Evolutionary conservation across 2,888 invertebrate species (phyloP).

Genomic region (Saturnia japonica): DNA sequence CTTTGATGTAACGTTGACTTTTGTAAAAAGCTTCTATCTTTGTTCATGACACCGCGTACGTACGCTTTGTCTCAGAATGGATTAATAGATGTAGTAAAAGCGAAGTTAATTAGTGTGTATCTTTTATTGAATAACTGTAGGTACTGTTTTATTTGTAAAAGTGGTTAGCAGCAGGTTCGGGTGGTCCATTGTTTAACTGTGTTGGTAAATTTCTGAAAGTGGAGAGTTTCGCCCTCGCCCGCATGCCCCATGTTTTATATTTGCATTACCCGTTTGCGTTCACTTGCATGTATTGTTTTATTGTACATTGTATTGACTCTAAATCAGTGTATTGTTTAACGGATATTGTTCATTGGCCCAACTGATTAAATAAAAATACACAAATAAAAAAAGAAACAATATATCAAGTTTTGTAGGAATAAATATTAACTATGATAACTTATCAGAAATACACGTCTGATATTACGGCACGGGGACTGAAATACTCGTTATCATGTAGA

Average conservation of each 20-base stretch:
- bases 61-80: slow-evolving; percentile 48
- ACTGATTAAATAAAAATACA: slow-evolving; percentile 27
- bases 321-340: slow-evolving; percentile 33
- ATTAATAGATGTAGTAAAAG: slow-evolving; percentile 4
- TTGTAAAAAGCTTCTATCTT: slow-evolving; percentile 37
- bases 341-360: slow-evolving; percentile 28
- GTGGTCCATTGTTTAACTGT: slow-evolving; percentile 13
- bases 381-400: not conserved
- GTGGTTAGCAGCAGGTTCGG: not conserved
- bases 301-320: slow-evolving; percentile 24
- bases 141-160: slow-evolving; percentile 29
- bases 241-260: slow-evolving; percentile 38
- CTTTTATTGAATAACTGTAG: not conserved
- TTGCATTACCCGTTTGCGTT: slow-evolving; percentile 33
- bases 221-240: slow-evolving; percentile 37
- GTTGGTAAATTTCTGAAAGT: slow-evolving; percentile 34
- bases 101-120: not conserved
- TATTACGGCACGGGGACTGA: not conserved
- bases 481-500: not conserved
- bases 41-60: not conserved
- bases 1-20: slow-evolving; percentile 56
- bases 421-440: not conserved
- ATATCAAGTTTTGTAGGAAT: not conserved
- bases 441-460: not conserved
- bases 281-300: slow-evolving; percentile 31